Conservation (phyloP, 2,113 vertebrate genomes). For the Coregonus clupeaformis region DNA sequence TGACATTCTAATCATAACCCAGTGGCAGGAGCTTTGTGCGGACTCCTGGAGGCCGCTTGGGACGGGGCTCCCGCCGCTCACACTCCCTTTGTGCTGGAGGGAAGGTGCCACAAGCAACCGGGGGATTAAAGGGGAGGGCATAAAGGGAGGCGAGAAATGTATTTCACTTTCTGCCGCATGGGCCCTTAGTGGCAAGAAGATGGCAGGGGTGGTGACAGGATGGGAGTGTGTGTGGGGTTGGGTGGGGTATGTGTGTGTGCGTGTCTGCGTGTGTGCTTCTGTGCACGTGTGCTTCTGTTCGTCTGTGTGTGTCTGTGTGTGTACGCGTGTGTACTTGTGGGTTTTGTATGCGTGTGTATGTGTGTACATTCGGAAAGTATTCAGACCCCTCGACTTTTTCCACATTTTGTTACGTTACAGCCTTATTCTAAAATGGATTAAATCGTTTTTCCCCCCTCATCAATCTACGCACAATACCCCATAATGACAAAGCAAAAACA, state of each 20-base stretch:
- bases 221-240: neutral
- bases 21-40: constrained; percentile 61
- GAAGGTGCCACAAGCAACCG: constrained; percentile 44
- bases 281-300: neutral
- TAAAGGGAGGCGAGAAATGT: constrained; percentile 61
- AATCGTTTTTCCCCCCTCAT: too few relatives aligned
- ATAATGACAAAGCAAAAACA: too few relatives aligned
- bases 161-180: constrained; percentile 22
- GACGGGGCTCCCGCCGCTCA: constrained; percentile 64
- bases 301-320: neutral
- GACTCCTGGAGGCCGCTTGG: constrained; percentile 48
- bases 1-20: constrained; percentile 74
- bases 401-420: too few relatives aligned
- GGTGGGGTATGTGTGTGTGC: neutral
- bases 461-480: too few relatives aligned
- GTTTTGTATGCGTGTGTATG: too few relatives aligned
- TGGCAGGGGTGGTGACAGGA: constrained; percentile 15
- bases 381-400: too few relatives aligned
- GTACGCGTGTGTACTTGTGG: too few relatives aligned
- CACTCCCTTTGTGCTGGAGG: constrained; percentile 59
- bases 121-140: constrained; percentile 61
- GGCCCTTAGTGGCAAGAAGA: constrained; percentile 17
- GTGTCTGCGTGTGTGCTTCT: too few relatives aligned
- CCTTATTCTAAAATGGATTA: too few relatives aligned
- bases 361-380: too few relatives aligned